Conservation (phyloP, 2,113 vertebrate genomes). For the Cyrtonyx montezumae region DNA sequence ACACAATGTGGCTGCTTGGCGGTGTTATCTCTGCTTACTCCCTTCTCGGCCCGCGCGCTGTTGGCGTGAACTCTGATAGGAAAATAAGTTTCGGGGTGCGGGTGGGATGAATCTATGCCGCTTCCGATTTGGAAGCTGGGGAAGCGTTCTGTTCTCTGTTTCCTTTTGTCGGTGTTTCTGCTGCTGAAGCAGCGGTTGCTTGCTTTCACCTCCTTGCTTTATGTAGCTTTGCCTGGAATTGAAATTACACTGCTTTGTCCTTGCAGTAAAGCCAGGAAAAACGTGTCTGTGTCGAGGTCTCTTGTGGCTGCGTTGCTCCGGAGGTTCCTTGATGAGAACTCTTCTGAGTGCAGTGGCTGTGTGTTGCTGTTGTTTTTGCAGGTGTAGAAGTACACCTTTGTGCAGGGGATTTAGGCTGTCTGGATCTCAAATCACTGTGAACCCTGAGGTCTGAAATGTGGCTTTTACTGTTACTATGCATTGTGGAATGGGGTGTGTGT, state of each 20-base stretch:
- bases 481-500: rapidly evolving
- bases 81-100: not conserved
- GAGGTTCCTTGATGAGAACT: not conserved
- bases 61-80: not conserved
- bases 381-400: not conserved
- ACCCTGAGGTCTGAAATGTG: too few relatives aligned
- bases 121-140: not conserved
- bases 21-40: rapidly evolving
- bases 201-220: not conserved
- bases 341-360: not conserved
- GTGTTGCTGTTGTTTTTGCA: not conserved
- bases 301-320: not conserved
- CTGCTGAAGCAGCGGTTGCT: not conserved
- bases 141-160: not conserved
- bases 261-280: not conserved
- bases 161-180: not conserved
- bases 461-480: not conserved
- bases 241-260: not conserved
- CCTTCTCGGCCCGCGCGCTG: rapidly evolving
- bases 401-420: not conserved
- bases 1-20: rapidly evolving
- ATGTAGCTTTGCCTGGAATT: not conserved
- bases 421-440: not conserved
- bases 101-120: not conserved
- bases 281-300: not conserved